A percentile compares a stretch with the other conserved stretches of the same genome.
These are phyloP conservation scores for Thymallus thymallus DNA, from an alignment of 2,113 vertebrate species.

Conservation along the genomic window DNA sequence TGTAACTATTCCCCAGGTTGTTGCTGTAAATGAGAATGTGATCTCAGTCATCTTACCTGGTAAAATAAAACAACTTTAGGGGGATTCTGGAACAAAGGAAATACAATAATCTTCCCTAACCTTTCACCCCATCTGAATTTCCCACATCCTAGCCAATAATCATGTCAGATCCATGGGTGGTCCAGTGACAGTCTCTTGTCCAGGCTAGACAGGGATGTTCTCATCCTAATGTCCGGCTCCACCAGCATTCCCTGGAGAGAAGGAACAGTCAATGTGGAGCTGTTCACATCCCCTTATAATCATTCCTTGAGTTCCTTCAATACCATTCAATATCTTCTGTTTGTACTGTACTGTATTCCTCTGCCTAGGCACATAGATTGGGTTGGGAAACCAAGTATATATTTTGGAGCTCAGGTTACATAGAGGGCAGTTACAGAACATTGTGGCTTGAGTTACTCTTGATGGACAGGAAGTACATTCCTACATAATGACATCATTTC, in stretches of 20 bases:
- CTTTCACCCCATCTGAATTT: too few relatives aligned
- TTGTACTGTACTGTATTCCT: neutral
- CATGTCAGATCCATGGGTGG: constrained; percentile 36
- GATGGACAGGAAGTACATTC: neutral
- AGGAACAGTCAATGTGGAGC: constrained; percentile 3
- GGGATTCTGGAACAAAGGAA: constrained; percentile 16
- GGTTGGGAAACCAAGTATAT: neutral
- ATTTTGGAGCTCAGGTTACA: neutral
- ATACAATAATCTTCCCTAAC: neutral
- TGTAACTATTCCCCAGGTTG: too few relatives aligned
- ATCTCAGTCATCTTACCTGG: too few relatives aligned
- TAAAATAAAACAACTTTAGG: too few relatives aligned
- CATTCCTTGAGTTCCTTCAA: neutral
- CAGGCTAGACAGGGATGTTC: constrained; percentile 33
- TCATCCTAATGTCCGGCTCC: constrained; percentile 36
- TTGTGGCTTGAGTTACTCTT: neutral
- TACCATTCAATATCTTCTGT: neutral
- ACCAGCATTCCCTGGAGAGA: constrained; percentile 23
- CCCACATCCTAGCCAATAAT: constrained; percentile 11
- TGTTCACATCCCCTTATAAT: neutral
- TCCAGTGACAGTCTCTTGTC: constrained; percentile 13
- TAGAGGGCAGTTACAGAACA: neutral
- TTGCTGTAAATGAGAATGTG: too few relatives aligned
- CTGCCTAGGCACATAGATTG: neutral
- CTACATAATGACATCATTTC: neutral